Evolutionary conservation across 2,797 vertebrate species (phyloP), one percentile per base, ranked within the genome.

Genomic region (Enteromius unitaeniatus): DNA sequence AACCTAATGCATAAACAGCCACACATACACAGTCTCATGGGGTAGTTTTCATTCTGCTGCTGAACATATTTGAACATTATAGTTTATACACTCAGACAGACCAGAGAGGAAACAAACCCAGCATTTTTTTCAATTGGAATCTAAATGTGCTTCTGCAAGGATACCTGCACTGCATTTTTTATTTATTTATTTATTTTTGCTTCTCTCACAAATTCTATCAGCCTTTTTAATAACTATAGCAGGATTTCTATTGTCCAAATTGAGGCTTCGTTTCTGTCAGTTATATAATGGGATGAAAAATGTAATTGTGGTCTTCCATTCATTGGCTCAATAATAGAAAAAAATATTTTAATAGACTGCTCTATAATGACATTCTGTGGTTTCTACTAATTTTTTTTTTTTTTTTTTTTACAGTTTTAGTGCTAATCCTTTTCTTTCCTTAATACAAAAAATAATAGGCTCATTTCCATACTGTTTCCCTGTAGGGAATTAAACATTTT

Each of bases 271-370:
- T 83, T 86, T 79, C 31, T 70, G 74, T 83, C 83, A 84, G 58
- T 80, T 82, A 67, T 67, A 84, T 85, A 88, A 80, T 84, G 47
- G 84, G 84, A 87, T 82, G 65, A 81, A 81, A 89, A 84, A 87
- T 87, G 47, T 75, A 86, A 88, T 89, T 89, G 79, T 49, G 73
- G 62, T 82, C 64, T 11, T 87, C 81, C 68, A 80, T 88, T 78
- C 82, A 80, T 62, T 53, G 53, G 31, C 84, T 64, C 73, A 85
- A 78, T 55, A 81, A 78, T 19, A 78, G 15, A 68, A 81, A 85
- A 45, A 81, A 51, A 51, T 45, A 75, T 78, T 84, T 79, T 77
- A 82, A 89, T 79, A 85, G 72, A 69, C 76, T 84, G 62, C 78
- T 85, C 42, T 53, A 85, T 73, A 84, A 75, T 60, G 34, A 87